These are phyloP conservation scores for Poecilus cupreus DNA, from an alignment of 2,888 invertebrate genomes.

Conservation along the genomic window DNA sequence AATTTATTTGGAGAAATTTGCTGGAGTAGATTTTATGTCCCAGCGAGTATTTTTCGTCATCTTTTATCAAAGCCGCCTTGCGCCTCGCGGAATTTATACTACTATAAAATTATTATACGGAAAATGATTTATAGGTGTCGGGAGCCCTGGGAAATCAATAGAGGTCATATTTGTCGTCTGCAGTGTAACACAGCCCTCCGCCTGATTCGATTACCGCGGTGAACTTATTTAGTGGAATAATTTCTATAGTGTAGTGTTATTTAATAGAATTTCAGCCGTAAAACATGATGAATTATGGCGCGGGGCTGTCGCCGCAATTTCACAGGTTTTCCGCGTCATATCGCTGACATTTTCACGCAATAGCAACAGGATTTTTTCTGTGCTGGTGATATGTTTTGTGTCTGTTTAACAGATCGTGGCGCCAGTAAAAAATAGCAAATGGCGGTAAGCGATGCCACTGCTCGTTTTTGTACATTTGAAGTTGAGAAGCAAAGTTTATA, in stretches of 20 bases:
- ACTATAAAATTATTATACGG: constrained; percentile 56
- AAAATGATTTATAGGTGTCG: constrained; percentile 53
- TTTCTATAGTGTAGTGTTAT: constrained; percentile 58
- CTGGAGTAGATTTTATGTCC: constrained; percentile 9
- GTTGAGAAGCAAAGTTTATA: neutral
- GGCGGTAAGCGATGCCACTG: neutral
- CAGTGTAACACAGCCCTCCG: constrained; percentile 16
- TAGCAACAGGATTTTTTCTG: constrained; percentile 18
- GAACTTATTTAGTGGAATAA: constrained; percentile 58
- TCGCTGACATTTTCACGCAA: constrained; percentile 16
- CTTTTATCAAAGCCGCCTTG: constrained; percentile 12
- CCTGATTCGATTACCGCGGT: constrained; percentile 51
- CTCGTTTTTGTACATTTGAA: neutral
- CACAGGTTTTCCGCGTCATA: constrained; percentile 34
- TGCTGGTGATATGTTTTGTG: constrained; percentile 24
- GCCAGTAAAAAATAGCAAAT: constrained; percentile 5
- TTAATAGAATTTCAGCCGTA: constrained; percentile 54
- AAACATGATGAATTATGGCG: constrained; percentile 54
- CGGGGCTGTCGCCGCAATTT: constrained; percentile 16
- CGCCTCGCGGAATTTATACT: constrained; percentile 49
- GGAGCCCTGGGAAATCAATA: constrained; percentile 53
- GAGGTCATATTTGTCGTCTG: constrained; percentile 57
- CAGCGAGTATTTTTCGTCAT: constrained; percentile 1
- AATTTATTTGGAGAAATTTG: constrained; percentile 35
- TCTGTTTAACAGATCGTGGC: constrained; percentile 33